Evolutionary conservation across 1,140 invertebrate genomes (phyloP), one percentile per base, ranked within the genome.

Genomic region (Meteorus sp.): DNA sequence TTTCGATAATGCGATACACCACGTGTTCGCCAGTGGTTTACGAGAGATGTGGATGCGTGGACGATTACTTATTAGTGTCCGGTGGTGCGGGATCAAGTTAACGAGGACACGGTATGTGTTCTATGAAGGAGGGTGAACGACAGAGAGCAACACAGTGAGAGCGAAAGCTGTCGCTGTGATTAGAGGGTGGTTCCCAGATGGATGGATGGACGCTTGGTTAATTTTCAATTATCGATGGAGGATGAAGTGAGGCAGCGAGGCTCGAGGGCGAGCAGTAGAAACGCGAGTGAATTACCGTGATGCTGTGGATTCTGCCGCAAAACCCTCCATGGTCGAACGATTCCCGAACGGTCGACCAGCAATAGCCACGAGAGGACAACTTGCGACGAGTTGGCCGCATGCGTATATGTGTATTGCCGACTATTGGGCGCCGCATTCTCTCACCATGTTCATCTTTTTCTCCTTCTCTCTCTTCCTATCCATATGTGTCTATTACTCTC

Each of bases 161-260:
- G 20, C 25, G 33, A 25, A 31, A 51, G 59, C 9, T 9, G 47
- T 33, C 8, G 44, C 64, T 61, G 64, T 69, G 66, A 67, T 69
- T 68, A 68, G 66, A 69, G 62, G 61, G 62, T 62, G 67, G 64
- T 63, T 58, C 62, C 48, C 60, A 64, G 60, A 67, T 69, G 66
- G 64, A 70, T 72, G 55, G 61, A 65, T 59, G 61, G 63, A 68
- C 59, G 69, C 65, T 72, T 73, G 69, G 69, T 75, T 75, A 75
- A 73, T 72, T 75, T 75, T 73, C 71, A 73, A 75, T 75, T 75
- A 69, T 69, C 66, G 59, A 61, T 15, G 44, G 15, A 5, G 59
- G 48, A 48, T 22, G n/a, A n/a, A n/a, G n/a, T n/a, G n/a, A n/a
- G n/a, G n/a, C n/a, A n/a, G n/a, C n/a, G n/a, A n/a, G n/a, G n/a